Evolutionary conservation across 2,113 vertebrate genomes (phyloP).

Genomic region (Caloenas nicobarica): DNA sequence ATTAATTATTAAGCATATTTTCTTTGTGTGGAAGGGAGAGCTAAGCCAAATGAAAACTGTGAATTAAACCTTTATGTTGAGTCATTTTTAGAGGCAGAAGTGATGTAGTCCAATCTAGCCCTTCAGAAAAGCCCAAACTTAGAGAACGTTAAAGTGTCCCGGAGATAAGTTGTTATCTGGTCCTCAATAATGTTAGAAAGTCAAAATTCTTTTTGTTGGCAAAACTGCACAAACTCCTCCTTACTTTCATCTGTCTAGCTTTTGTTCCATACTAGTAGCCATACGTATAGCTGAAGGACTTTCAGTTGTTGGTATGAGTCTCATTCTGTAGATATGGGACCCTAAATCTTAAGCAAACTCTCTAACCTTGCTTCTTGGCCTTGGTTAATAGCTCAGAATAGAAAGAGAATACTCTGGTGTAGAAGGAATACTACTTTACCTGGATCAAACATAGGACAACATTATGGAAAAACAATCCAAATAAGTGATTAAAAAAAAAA

Average conservation of each 20-base stretch:
- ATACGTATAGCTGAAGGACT: not conserved
- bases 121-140: not conserved
- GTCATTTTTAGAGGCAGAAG: not conserved
- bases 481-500: not conserved
- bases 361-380: not conserved
- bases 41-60: not conserved
- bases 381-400: not conserved
- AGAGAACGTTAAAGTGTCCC: fast-evolving
- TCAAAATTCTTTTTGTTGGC: not conserved
- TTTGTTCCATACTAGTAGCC: not conserved
- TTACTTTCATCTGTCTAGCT: not conserved
- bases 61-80: not conserved
- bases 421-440: not conserved
- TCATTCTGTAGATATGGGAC: not conserved
- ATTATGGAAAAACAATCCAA: not conserved
- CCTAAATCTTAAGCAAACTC: not conserved
- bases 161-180: not conserved
- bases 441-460: not conserved
- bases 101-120: not conserved
- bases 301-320: not conserved
- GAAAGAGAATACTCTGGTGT: not conserved
- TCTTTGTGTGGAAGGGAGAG: not conserved
- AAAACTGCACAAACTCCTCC: not conserved
- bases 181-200: not conserved
- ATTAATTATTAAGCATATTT: not conserved